These are phyloP conservation scores for Lordiphosa fenestrarum DNA, from an alignment of 2,888 invertebrate species.

Conservation along the genomic window DNA sequence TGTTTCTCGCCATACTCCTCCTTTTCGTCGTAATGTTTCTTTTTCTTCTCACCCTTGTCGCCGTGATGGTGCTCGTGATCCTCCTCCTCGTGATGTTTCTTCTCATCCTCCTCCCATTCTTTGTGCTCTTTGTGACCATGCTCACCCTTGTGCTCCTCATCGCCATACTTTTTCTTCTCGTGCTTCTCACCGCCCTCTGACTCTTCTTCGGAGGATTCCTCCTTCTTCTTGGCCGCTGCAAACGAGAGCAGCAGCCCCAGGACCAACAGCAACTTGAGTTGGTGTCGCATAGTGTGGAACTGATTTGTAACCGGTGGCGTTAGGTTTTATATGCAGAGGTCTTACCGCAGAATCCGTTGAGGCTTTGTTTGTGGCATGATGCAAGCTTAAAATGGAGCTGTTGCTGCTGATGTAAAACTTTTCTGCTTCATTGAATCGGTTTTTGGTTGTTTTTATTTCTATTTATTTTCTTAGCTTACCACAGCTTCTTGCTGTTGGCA, in stretches of 20 bases:
- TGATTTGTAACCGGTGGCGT: conserved; percentile 10
- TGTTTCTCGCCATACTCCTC: conserved; percentile 89
- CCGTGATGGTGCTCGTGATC: conserved; percentile 89
- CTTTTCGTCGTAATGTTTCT: conserved; percentile 89
- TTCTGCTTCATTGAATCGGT: conserved; percentile 43
- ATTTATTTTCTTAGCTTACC: neutral
- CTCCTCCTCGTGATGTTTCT: conserved; percentile 89
- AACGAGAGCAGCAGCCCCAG: conserved; percentile 66
- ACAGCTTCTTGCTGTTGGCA: no score
- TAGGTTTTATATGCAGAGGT: conserved; percentile 49
- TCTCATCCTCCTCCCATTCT: conserved; percentile 89
- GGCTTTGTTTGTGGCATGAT: conserved; percentile 32
- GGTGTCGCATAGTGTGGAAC: conserved; percentile 54
- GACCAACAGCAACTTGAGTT: conserved; percentile 68
- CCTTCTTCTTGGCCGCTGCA: conserved; percentile 69
- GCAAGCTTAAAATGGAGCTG: conserved; percentile 35
- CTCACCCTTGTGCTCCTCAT: conserved; percentile 87
- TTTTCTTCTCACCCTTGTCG: conserved; percentile 90
- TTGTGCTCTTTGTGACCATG: conserved; percentile 89
- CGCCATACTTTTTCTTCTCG: conserved; percentile 73
- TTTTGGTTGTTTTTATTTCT: conserved; percentile 14
- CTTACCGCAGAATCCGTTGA: conserved; percentile 51
- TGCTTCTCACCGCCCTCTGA: conserved; percentile 77
- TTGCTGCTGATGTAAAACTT: conserved; percentile 31
- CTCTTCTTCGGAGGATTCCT: conserved; percentile 77